Base-by-base conservation (phyloP, 2,113 vertebrate species). In the Sarotherodon lohbergeri region DNA sequence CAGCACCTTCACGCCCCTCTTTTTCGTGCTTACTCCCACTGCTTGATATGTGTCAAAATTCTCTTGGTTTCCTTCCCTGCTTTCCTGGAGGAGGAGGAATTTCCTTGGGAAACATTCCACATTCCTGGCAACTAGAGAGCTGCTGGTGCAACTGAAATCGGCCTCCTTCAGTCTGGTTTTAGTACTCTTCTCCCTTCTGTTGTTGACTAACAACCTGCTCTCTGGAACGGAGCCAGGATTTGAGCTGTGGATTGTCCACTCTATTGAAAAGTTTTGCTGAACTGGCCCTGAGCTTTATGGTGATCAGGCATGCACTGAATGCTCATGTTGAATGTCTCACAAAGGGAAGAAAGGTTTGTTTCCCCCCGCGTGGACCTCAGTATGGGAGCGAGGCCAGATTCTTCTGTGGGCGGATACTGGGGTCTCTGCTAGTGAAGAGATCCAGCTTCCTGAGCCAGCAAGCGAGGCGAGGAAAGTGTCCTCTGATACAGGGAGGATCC, bases 71-170 rank as follows among this genome's bases (percentile, higher is more conserved):
- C 94, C 95, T 94, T 93, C 93, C 85, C 32, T 82, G 82, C 43
- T 90, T 96, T 96, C 94, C 94, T 94, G 84, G 52, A 92, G 93
- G 54, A 92, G 90, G 86, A 90, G 90, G 94, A 92, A 94, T 95
- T 95, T 96, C 94, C 95, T 94, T 93, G 84, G 88, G 93, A 95
- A 94, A 86, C 88, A 71, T 92, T 92, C 88, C 52, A 82, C 93
- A 95, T 95, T 96, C 93, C 89, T 95, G 63, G 82, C 80, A 89
- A 88, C 92, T 86, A 50, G 84, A 91, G 85, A 73, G 66, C 81
- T 59, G 84, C 87, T 87, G 61, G 78, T 88, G 78, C 73, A 52
- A 83, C 83, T 9, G 10, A 90, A 82, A 41, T 80, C 61, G 54
- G 78, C 39, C 79, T 39, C 46, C 80, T 63, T 63, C 80, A 17